These are phyloP conservation scores for Alectura lathami DNA, from an alignment of 2,113 vertebrate genomes.

Conservation along the genomic window DNA sequence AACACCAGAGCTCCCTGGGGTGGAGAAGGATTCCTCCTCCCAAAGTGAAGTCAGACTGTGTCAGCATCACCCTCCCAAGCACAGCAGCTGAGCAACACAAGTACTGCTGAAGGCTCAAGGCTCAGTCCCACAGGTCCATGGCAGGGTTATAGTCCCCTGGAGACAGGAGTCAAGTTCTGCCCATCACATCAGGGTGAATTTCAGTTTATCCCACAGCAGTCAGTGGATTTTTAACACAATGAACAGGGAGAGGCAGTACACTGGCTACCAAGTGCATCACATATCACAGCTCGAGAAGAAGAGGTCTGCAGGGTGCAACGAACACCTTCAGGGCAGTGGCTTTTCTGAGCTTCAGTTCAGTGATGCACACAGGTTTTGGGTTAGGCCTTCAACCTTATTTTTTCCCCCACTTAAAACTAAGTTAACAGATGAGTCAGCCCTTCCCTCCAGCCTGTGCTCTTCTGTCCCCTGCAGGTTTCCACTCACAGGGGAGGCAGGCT, in stretches of 20 bases:
- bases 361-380: not conserved
- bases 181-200: not conserved
- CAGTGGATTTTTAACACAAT: not conserved
- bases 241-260: not conserved
- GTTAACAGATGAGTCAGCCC: slow-evolving; percentile 4
- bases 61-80: not conserved
- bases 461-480: slow-evolving; percentile 10
- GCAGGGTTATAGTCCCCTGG: too few species aligned
- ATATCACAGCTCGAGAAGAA: rapidly evolving
- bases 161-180: not conserved
- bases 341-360: not conserved
- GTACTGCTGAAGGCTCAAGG: not conserved
- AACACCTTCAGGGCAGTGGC: not conserved
- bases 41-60: not conserved
- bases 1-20: not conserved
- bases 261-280: not conserved
- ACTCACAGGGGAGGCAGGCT: not conserved
- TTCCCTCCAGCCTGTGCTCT: not conserved
- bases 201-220: not conserved
- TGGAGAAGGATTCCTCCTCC: not conserved
- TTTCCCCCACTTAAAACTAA: not conserved
- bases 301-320: not conserved
- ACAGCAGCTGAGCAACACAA: not conserved
- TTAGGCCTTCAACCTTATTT: not conserved
- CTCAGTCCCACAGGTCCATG: rapidly evolving